These are phyloP conservation scores for Montipora foliosa DNA, from an alignment of 64 coral and sea anemone genomes.

Conservation along the genomic window DNA sequence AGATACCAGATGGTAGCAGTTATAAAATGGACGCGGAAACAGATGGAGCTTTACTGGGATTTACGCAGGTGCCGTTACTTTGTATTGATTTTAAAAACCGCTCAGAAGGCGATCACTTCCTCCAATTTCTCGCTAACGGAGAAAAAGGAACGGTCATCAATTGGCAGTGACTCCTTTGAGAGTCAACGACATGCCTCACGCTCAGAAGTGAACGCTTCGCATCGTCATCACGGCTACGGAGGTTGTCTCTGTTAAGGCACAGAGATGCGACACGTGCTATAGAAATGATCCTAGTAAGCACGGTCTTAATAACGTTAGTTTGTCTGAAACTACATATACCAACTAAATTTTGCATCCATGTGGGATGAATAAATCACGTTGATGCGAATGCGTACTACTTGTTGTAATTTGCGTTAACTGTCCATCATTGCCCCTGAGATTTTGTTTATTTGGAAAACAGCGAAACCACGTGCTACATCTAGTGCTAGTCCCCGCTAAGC, in stretches of 20 bases:
- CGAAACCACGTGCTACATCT: too few relatives aligned
- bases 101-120: slow-evolving; percentile 59
- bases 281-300: slow-evolving; percentile 62
- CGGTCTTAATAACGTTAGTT: not conserved
- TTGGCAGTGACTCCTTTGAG: not conserved
- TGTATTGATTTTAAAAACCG: not conserved
- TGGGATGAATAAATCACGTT: not conserved
- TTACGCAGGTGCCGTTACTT: not conserved
- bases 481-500: too few relatives aligned
- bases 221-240: slow-evolving; percentile 51
- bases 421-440: not conserved
- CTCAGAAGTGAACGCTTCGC: slow-evolving; percentile 49
- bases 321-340: not conserved
- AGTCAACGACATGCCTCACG: slow-evolving; percentile 29
- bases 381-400: not conserved
- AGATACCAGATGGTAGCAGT: too few relatives aligned
- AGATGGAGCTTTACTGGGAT: too few relatives aligned
- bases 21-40: too few relatives aligned
- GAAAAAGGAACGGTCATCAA: slow-evolving; percentile 52
- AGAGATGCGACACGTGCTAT: slow-evolving; percentile 42
- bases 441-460: too few relatives aligned
- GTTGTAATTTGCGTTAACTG: not conserved
- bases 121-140: not conserved
- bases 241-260: slow-evolving; percentile 4
- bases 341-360: not conserved